A percentile compares a stretch with the other conserved stretches of the same genome.
phyloP scores from a whole-genome alignment of 2,888 invertebrate genomes.

The Thera britannica region DNA sequence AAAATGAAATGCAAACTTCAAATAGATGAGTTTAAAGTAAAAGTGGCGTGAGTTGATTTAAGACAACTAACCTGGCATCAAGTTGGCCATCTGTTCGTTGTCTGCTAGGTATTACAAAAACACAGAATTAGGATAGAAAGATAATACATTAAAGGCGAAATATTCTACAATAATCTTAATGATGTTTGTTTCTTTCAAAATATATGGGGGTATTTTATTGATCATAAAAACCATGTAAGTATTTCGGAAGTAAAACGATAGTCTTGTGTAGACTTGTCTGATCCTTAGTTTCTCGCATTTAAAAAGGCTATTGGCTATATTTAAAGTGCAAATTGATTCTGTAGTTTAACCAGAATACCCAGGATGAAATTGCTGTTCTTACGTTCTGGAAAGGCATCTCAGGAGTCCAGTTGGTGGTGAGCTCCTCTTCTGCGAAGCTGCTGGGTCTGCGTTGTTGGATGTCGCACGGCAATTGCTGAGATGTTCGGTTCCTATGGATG shows the following conservation, averaged over 20 bases:
- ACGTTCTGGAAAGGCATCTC: conserved; percentile 97
- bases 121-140: conserved; percentile 28
- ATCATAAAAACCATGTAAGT: no score
- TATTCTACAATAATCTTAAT: not conserved
- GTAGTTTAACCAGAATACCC: not conserved
- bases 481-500: conserved; percentile 46
- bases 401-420: conserved; percentile 93
- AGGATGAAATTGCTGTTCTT: conserved; percentile 47
- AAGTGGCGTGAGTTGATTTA: conserved; percentile 22
- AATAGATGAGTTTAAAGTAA: conserved; percentile 9
- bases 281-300: no score
- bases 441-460: conserved; percentile 64
- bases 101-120: conserved; percentile 42
- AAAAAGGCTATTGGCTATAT: no score
- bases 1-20: conserved; percentile 15
- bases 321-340: no score
- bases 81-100: conserved; percentile 46
- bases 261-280: no score
- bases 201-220: no score
- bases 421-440: conserved; percentile 89
- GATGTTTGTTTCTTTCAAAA: not conserved
- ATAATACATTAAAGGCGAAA: not conserved
- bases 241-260: no score
- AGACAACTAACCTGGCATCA: conserved; percentile 47
- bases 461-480: conserved; percentile 48